phyloP scores from a whole-genome alignment of 2,113 vertebrate species.

The Burhinus oedicnemus region DNA sequence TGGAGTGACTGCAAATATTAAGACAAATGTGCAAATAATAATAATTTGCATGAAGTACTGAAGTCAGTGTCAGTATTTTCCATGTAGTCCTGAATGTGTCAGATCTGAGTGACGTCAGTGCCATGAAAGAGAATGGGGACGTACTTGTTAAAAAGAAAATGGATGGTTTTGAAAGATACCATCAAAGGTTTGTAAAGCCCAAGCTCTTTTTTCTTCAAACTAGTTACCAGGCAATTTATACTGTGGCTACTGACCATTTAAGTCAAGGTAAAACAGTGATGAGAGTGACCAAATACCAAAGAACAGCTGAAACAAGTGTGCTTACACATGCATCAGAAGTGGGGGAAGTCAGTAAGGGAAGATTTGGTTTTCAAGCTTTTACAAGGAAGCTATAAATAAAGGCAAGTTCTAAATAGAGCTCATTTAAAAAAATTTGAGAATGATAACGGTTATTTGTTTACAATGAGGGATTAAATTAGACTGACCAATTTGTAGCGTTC shows the following conservation, averaged over 20 bases:
- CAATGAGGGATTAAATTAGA: not conserved
- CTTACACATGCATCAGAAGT: not conserved
- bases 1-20: not conserved
- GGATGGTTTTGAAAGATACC: not conserved
- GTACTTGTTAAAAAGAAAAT: not conserved
- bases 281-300: not conserved
- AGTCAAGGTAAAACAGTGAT: not conserved
- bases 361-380: not conserved
- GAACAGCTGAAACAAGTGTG: not conserved
- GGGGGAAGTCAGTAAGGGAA: not conserved
- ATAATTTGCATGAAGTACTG: not conserved
- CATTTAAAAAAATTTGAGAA: accelerated
- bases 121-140: not conserved
- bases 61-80: not conserved
- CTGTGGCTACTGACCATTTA: not conserved
- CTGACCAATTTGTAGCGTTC: not conserved
- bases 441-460: not conserved
- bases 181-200: not conserved
- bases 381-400: not conserved
- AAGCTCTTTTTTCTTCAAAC: not conserved
- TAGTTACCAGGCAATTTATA: not conserved
- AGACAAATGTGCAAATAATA: not conserved
- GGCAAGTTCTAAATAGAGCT: not conserved
- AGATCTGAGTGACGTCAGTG: not conserved
- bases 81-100: not conserved